Evolutionary conservation across 2,113 vertebrate species (phyloP).

Genomic region (Mixornis gularis): DNA sequence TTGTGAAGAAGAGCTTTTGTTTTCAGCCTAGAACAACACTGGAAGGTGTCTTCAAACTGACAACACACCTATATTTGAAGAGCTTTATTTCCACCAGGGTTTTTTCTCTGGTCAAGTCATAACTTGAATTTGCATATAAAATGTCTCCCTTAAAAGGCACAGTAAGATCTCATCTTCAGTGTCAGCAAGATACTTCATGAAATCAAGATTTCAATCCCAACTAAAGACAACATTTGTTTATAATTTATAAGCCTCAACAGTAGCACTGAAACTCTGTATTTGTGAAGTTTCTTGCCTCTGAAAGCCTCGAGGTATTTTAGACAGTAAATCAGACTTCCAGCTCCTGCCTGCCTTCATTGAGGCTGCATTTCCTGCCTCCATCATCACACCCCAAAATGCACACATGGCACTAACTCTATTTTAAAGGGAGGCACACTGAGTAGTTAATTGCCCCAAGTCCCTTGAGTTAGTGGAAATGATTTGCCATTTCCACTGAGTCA

Average conservation of each 20-base stretch:
- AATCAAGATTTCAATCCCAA: background rate
- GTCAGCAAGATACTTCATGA: background rate
- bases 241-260: background rate
- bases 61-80: background rate
- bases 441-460: background rate
- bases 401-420: background rate
- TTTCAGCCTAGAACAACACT: background rate
- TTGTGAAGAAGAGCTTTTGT: background rate
- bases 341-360: background rate
- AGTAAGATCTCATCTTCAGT: background rate
- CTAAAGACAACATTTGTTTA: background rate
- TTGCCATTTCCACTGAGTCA: conserved; percentile 28
- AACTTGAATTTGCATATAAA: background rate
- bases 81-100: background rate
- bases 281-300: background rate
- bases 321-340: background rate
- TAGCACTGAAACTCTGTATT: background rate
- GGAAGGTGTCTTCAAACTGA: background rate
- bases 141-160: background rate
- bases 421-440: background rate
- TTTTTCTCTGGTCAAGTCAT: background rate
- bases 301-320: background rate
- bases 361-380: background rate
- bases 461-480: background rate
- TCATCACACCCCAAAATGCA: background rate